These are phyloP conservation scores for Anguilla obscura DNA, from an alignment of 2,797 vertebrate genomes.

Conservation along the genomic window DNA sequence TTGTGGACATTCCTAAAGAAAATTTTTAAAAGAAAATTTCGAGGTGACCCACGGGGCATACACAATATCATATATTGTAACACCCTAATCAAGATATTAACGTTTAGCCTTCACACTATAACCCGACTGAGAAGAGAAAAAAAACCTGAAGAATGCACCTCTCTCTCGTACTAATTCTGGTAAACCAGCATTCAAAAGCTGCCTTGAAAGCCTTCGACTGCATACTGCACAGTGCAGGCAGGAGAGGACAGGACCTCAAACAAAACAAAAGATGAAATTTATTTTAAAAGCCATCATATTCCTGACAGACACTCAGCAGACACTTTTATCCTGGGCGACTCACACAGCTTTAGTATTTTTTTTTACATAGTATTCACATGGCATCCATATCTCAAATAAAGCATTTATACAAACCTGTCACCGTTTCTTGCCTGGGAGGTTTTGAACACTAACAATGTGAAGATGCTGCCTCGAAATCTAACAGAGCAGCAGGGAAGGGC, in stretches of 20 bases:
- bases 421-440: not conserved
- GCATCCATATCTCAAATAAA: too few species aligned
- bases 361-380: too few species aligned
- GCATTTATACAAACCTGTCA: too few species aligned
- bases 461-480: not conserved
- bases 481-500: not conserved
- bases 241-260: not conserved
- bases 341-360: too few species aligned
- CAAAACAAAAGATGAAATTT: too few species aligned
- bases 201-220: not conserved
- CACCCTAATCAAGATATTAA: not conserved
- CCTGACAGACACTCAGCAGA: too few species aligned
- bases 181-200: not conserved
- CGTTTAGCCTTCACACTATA: not conserved
- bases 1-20: too few species aligned
- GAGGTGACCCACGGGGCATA: not conserved
- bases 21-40: not conserved
- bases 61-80: not conserved
- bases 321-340: too few species aligned
- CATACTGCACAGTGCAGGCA: not conserved
- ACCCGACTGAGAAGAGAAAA: not conserved
- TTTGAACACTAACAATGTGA: not conserved
- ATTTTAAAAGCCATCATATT: too few species aligned
- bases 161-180: not conserved
- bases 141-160: not conserved